These are phyloP conservation scores for Sparidentex hasta DNA, from an alignment of 2,797 vertebrate genomes.

Conservation along the genomic window DNA sequence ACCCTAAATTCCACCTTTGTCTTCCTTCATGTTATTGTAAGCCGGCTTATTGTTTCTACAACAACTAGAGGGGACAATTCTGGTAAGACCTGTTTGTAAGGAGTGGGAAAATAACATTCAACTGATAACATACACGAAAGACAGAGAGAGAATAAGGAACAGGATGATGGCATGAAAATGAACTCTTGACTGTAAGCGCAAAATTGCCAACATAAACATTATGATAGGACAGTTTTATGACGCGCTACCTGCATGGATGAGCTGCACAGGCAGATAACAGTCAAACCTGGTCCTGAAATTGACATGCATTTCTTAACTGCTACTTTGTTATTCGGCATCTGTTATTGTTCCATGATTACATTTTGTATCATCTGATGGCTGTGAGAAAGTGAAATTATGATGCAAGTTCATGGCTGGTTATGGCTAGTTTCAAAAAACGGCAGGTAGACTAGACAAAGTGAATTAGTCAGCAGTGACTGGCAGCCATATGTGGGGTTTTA, in stretches of 20 bases:
- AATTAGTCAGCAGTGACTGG: no score
- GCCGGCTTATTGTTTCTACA: slow-evolving; percentile 12
- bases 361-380: neutral
- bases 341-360: neutral
- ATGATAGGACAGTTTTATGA: neutral
- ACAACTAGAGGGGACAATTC: neutral
- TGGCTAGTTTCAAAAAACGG: no score
- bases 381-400: neutral
- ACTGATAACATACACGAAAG: neutral
- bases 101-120: neutral
- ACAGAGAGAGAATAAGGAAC: neutral
- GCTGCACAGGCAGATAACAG: neutral
- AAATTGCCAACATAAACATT: neutral
- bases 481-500: no score
- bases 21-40: neutral
- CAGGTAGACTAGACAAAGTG: no score
- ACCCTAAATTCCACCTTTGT: slow-evolving; percentile 17
- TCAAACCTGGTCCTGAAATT: neutral
- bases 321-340: no score
- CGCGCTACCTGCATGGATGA: neutral
- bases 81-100: slow-evolving; percentile 24
- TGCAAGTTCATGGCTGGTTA: no score
- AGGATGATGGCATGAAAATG: no score
- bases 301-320: neutral
- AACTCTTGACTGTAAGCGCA: neutral